Evolutionary conservation across 2,113 vertebrate genomes (phyloP), one percentile per base, ranked within the genome.

Genomic region (Psittacula cyanocephala): DNA sequence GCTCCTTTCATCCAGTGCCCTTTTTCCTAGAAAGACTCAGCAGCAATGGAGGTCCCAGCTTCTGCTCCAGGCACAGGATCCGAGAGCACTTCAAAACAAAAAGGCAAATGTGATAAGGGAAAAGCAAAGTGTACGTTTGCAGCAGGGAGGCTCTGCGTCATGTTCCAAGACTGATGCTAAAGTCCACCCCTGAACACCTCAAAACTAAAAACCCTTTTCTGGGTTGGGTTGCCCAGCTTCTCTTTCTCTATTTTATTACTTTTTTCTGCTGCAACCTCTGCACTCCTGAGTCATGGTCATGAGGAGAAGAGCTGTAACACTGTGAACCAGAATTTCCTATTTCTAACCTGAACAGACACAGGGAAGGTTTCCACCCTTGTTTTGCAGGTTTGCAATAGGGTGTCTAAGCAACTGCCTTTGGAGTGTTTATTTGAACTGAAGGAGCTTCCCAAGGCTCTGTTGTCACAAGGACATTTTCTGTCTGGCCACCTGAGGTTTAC

Each of bases 311-410:
- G 81, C 84, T 10, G 20, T 35, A 75, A 91, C 18, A 16, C 64
- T 62, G 27, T 96, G 93, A 95, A 76, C 12, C 91, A 96, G 69
- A 96, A 41, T 95, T 94, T 95, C 95, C 92, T 4, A 91, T 60
- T 89, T 49, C 95, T 52, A 94, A 96, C 96, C 93, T 97, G 96
- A 78, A 22, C 77, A 88, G 88, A 88, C 84, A 7, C n/a, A 59
- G n/a, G 9, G 70, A 95, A 95, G 90, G 96, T 95, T 97, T 6
- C 95, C 96, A 97, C 95, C 96, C 95, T 96, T 96, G 96, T 96
- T 97, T 96, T 96, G 95, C 96, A 96, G 96, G 93, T 95, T 95
- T 81, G 91, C 92, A 81, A 13, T 25, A 49, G 90, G 29, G 92
- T 96, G 95, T 96, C 95, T 70, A 88, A 94, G 96, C 94, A 95